A percentile compares a stretch with the other conserved stretches of the same genome.
Evolutionary conservation across 2,113 vertebrate species (phyloP).

Genomic region (Neofelis nebulosa): DNA sequence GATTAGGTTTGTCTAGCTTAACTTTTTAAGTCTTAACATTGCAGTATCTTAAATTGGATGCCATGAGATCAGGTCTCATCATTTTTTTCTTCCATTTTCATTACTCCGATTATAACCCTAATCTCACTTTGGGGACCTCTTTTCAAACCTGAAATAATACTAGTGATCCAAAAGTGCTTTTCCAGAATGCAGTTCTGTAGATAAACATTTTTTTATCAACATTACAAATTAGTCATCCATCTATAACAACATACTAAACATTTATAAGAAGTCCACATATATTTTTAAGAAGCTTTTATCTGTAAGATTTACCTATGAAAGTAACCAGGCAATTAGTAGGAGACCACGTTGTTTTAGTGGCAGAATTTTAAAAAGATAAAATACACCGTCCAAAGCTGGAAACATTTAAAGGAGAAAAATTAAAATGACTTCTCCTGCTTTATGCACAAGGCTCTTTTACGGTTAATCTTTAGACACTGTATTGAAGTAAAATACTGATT

Average conservation of each 20-base stretch:
- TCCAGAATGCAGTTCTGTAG: background rate
- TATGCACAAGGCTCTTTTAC: background rate
- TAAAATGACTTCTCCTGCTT: background rate
- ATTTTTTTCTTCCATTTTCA: background rate
- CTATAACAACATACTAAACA: conserved; percentile 69
- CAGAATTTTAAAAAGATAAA: conserved; percentile 69
- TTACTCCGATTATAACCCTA: background rate
- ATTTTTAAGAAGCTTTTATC: conserved; percentile 59
- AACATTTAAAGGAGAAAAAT: background rate
- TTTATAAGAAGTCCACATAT: conserved; percentile 76
- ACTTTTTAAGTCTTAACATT: conserved; percentile 21
- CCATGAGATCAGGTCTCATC: background rate
- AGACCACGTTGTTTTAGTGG: conserved; percentile 47
- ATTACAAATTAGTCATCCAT: conserved; percentile 47
- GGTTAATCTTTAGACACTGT: background rate
- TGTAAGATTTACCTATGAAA: conserved; percentile 62
- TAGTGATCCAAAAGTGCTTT: background rate
- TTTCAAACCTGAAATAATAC: conserved; percentile 7
- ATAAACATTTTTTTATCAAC: conserved; percentile 62
- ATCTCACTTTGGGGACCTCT: background rate
- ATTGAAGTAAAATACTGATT: background rate
- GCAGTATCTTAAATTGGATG: background rate
- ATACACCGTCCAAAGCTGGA: background rate
- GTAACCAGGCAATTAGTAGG: conserved; percentile 50
- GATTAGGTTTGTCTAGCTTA: background rate